These are phyloP conservation scores for Ciona savignyi DNA, from an alignment of 23 tunicate genomes.

Conservation along the genomic window DNA sequence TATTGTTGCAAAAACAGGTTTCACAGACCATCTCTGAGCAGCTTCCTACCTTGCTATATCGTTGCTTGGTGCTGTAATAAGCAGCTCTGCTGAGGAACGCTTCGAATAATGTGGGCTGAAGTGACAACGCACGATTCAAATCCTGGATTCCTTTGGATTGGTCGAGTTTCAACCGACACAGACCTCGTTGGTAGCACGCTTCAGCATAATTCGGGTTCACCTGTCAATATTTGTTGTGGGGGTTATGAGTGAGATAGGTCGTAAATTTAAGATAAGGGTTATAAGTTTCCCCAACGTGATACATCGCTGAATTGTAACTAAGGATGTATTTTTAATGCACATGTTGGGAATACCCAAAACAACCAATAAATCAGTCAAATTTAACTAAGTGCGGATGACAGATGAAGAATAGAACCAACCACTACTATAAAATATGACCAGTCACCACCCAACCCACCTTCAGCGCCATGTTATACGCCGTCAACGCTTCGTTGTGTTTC, in stretches of 20 bases:
- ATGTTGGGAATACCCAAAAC: no score
- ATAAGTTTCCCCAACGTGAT: no score
- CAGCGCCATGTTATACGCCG: slow-evolving; percentile 64
- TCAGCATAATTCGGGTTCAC: slow-evolving; percentile 54
- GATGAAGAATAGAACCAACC: no score
- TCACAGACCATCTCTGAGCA: background rate
- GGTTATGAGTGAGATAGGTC: no score
- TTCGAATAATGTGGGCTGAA: slow-evolving; percentile 59
- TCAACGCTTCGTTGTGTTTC: slow-evolving; percentile 39
- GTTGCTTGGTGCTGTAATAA: slow-evolving; percentile 64
- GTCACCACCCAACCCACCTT: slow-evolving; percentile 22
- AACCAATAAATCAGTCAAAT: no score
- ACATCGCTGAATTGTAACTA: no score
- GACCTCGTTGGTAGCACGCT: slow-evolving; percentile 69
- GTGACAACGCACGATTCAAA: slow-evolving; percentile 65
- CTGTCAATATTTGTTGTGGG: no score
- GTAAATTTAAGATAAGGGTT: no score
- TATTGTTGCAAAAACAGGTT: no score
- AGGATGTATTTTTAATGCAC: no score
- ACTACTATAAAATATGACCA: background rate
- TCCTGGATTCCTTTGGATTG: slow-evolving; percentile 68
- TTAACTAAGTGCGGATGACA: no score
- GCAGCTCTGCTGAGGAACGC: slow-evolving; percentile 88
- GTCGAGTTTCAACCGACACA: slow-evolving; percentile 75
- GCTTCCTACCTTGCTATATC: slow-evolving; percentile 66